Percentiles rank a stretch among this genome's conserved stretches.
These are phyloP conservation scores for Adela reaumurella DNA, from an alignment of 2,888 invertebrate genomes.

Conservation along the genomic window DNA sequence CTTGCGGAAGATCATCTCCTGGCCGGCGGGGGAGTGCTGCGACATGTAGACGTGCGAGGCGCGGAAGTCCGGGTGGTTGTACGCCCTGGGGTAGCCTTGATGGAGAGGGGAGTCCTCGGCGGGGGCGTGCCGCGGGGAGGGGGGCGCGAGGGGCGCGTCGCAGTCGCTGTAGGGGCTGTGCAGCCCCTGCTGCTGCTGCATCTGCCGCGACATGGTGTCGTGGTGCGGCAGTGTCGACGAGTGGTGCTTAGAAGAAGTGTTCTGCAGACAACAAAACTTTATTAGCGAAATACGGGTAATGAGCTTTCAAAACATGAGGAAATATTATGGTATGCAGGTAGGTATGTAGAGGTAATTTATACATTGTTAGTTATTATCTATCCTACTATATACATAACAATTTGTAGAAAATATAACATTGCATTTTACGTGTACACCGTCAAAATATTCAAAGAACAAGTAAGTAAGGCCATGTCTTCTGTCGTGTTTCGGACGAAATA, in stretches of 20 bases:
- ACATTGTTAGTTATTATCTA: too few species aligned
- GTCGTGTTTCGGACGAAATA: too few species aligned
- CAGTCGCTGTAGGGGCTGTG: constrained; percentile 55
- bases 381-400: too few species aligned
- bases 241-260: constrained; percentile 82
- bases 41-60: constrained; percentile 49
- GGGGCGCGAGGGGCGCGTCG: constrained; percentile 39
- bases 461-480: too few species aligned
- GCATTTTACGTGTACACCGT: too few species aligned
- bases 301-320: too few species aligned
- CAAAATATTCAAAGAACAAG: too few species aligned
- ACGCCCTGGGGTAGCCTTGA: constrained; percentile 45
- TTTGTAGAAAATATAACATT: too few species aligned
- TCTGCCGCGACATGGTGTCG: constrained; percentile 51
- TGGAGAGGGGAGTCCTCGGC: constrained; percentile 44
- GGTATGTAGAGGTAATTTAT: too few species aligned
- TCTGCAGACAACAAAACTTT: constrained; percentile 48
- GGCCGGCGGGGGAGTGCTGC: constrained; percentile 45
- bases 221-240: constrained; percentile 65
- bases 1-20: constrained; percentile 45
- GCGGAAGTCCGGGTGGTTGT: constrained; percentile 43
- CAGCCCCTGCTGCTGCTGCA: constrained; percentile 47
- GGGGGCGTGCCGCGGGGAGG: constrained; percentile 41
- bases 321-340: too few species aligned
- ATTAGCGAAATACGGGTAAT: too few species aligned